Base-by-base conservation (phyloP, 2,797 vertebrate species). In the Anguilla anguilla region DNA sequence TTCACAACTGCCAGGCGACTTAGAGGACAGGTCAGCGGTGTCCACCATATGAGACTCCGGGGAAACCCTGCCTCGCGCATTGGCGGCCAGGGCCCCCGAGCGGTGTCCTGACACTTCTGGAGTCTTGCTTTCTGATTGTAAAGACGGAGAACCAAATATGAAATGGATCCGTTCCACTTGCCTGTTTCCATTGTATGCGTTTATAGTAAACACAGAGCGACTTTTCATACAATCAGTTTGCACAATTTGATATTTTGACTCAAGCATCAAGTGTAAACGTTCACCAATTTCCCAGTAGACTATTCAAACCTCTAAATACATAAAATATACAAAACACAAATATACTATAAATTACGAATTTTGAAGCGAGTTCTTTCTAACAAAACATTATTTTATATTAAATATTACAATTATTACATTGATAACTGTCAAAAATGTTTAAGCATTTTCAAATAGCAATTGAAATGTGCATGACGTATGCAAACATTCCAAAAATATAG, bases 1-100 rank as follows among this genome's bases (percentile, higher is more conserved):
- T 39, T 93, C 95, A 88, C 95, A 95, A 96, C 98, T 99, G 88
- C 96, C 95, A 0, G 97, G 96, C 11, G 98, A 98, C 69, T 95
- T 95, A 0, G 97, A 97, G 88, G 95, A 94, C 89, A 95, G 94
- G 39, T 97, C 96, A 13, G 90, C 92, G 0, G 93, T 93, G 67
- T 97, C 96, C 0, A 92, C 93, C n/a, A 94, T 93, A 90, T 95
- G 96, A 19, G 95, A 96, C 85, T 96, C 96, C 1, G 97, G 97
- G 1, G 97, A 98, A 88, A 96, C 94, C 85, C 92, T 94, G 49
- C 92, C 96, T 49, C 89, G 91, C 87, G 93, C 88, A 85, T 96
- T 96, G 13, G 91, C 90, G 90, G 92, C 85, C 89, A 86, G 5
- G 89, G 92, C 67, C 86, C 94, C 88, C 86, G 35, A 90, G 22